Base-by-base conservation (phyloP, 1,140 invertebrate species). In the Drosophila equinoxialis region DNA sequence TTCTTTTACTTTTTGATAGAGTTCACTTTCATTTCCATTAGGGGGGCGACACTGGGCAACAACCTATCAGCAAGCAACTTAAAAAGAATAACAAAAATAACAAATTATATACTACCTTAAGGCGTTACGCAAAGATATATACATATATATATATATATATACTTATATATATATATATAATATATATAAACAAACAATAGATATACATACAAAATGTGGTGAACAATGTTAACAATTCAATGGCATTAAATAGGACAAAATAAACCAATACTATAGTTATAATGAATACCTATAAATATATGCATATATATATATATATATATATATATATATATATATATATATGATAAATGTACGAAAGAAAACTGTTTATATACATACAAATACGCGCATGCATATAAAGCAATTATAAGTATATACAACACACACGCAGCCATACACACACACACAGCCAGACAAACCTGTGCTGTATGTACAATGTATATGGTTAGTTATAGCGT, bases 151-250 rank as follows among this genome's bases (percentile, higher is more conserved):
- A 81, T 48, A 73, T 79, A 72, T 57, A 78, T 68, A 70, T 69
- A 77, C 42, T 59, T 55, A 83, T 68, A 74, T 67, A 33, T 57
- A 74, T 75, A 65, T 48, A 70, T 62, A 61, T 55, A 77, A n/a
- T 54, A 48, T 62, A 61, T 55, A 77, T 54, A 57, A 62, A 77
- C 41, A 75, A 58, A 66, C 26, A 60, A 77, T 57, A 67, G 26
- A 74, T 71, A 74, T 65, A 74, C 51, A 74, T 78, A 79, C 69
- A 81, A 77, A 84, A 82, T 72, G 77, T 83, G 84, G 84, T 89
- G 84, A 89, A 89, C 84, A 89, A 89, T 89, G 84, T 89, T 89
- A 89, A 89, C 84, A 89, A 89, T 89, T 89, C 73, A 77, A 81
- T 71, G 71, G 85, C 81, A 89, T 89, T 84, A 89, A 68, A 72